A percentile compares a stretch with the other conserved stretches of the same genome.
These are phyloP conservation scores for Euphydryas editha DNA, from an alignment of 2,888 invertebrate genomes.

Conservation along the genomic window DNA sequence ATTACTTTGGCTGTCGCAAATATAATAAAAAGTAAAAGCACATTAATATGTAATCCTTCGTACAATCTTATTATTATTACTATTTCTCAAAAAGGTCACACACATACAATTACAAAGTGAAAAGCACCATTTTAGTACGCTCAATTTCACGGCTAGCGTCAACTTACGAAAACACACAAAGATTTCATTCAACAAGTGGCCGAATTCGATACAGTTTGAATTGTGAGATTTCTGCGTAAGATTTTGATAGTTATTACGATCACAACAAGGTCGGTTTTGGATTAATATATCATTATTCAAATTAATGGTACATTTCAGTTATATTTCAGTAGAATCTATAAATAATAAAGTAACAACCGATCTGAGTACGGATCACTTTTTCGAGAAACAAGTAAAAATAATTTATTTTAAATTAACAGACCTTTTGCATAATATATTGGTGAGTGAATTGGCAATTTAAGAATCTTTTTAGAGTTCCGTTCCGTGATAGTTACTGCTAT, in stretches of 20 bases:
- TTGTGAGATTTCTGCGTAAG: slow-evolving; percentile 10
- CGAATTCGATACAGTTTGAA: slow-evolving; percentile 45
- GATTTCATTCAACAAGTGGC: slow-evolving; percentile 79
- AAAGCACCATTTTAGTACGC: slow-evolving; percentile 56
- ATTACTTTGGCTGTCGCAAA: no score
- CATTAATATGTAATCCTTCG: no score
- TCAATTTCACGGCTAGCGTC: slow-evolving; percentile 52
- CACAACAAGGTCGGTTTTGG: slow-evolving; percentile 15
- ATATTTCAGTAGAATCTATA: slow-evolving; percentile 1
- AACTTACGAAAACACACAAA: slow-evolving; percentile 74
- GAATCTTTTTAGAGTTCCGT: no score
- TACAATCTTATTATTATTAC: no score
- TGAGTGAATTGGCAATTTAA: no score
- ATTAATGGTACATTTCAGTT: background rate
- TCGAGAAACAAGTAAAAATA: background rate
- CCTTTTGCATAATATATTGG: no score
- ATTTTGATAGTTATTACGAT: slow-evolving; percentile 30
- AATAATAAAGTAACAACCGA: background rate
- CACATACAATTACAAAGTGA: background rate
- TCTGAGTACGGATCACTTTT: background rate
- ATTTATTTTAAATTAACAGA: no score
- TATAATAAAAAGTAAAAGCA: no score
- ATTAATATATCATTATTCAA: slow-evolving; percentile 6
- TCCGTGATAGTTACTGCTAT: no score
- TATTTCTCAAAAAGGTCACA: no score